phyloP scores from a whole-genome alignment of 1,140 invertebrate genomes.

The Branchinecta lynchi region DNA sequence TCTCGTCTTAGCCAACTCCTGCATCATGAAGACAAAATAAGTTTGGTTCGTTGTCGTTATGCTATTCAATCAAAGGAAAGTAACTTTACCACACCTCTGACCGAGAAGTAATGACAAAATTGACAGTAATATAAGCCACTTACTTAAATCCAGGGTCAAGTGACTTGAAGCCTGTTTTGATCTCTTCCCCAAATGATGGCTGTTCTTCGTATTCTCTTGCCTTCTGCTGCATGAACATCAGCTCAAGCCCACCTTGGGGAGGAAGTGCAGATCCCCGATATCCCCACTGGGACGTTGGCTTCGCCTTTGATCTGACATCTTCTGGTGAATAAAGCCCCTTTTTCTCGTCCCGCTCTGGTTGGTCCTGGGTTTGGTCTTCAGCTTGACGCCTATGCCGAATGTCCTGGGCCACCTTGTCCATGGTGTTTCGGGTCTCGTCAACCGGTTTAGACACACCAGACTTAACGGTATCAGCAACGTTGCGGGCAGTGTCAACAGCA shows the following conservation, averaged over 20 bases:
- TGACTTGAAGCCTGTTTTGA: slow-evolving; percentile 10
- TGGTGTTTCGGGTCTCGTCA: background rate
- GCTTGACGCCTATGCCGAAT: background rate
- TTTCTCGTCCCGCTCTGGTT: background rate
- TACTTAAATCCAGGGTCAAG: slow-evolving; percentile 7
- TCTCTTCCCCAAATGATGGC: slow-evolving; percentile 17
- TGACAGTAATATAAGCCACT: background rate
- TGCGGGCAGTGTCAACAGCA: background rate
- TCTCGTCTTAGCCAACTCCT: too few species aligned
- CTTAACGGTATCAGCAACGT: background rate
- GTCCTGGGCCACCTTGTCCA: background rate
- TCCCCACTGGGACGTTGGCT: background rate
- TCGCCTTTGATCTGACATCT: background rate
- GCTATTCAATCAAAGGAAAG: too few species aligned
- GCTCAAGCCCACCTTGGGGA: slow-evolving; percentile 15
- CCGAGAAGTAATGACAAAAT: background rate
- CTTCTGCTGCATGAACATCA: slow-evolving; percentile 19
- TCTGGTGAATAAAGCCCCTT: background rate
- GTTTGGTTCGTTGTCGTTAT: too few species aligned
- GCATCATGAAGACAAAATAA: too few species aligned
- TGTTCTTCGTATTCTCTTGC: slow-evolving; percentile 14
- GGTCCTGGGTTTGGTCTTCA: background rate
- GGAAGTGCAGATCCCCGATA: background rate
- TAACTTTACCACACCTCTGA: too few species aligned
- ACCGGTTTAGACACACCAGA: background rate